Conservation (phyloP, 2,888 invertebrate species). For the Hirtodrosophila cameraria region DNA sequence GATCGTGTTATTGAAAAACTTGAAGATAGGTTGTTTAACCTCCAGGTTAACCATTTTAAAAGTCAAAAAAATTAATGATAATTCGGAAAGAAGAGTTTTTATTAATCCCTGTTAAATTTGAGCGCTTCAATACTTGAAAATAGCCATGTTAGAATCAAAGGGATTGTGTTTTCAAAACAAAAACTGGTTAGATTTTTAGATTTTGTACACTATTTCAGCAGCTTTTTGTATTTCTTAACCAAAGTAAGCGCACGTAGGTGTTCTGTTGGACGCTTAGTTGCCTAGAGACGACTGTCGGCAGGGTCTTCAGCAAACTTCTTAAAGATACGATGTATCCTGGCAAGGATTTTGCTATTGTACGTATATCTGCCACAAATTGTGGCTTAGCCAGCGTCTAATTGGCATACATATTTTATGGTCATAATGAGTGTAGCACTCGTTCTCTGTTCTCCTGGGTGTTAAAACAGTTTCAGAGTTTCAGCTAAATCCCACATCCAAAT, state of each 20-base stretch:
- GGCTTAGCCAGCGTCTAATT: slow-evolving; percentile 37
- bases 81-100: too few species aligned
- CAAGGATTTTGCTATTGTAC: slow-evolving; percentile 1
- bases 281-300: slow-evolving; percentile 10
- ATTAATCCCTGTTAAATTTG: too few species aligned
- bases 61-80: too few species aligned
- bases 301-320: slow-evolving; percentile 8
- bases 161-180: too few species aligned
- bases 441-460: slow-evolving; percentile 6
- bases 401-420: slow-evolving; percentile 48
- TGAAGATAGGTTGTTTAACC: too few species aligned
- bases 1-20: too few species aligned
- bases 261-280: slow-evolving; percentile 2
- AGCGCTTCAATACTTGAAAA: too few species aligned
- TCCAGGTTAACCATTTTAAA: too few species aligned
- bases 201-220: background rate
- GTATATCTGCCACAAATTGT: slow-evolving; percentile 23
- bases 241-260: slow-evolving; percentile 1
- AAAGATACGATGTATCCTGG: slow-evolving; percentile 9
- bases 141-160: too few species aligned
- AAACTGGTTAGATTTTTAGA: background rate
- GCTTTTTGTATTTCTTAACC: background rate
- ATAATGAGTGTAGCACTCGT: slow-evolving; percentile 33
- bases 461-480: slow-evolving; percentile 7
- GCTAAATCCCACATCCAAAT: background rate